Evolutionary conservation across 2,888 invertebrate species (phyloP), one percentile per base, ranked within the genome.

Genomic region (Dicyrtoma fusca): DNA sequence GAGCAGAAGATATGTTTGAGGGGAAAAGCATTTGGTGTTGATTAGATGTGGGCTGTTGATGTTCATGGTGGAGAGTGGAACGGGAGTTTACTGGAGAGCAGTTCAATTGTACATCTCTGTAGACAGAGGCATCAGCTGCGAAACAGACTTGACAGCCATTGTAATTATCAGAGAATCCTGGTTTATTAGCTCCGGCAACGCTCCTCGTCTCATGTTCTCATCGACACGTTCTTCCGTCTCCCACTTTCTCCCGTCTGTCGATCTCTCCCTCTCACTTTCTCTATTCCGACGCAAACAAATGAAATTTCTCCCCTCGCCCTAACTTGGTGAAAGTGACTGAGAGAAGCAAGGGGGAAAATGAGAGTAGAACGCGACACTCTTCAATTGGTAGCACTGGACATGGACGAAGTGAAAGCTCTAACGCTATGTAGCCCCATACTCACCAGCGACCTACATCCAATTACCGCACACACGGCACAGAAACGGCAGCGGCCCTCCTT

Each of bases 101-200:
- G 23, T 11, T 6, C 21, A 21, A 21, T 21, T 34, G 34, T 34
- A 34, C 34, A 10, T 53, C 19, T 10, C 21, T 25, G 25, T 17
- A 49, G 53, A 66, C 55, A 55, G 68, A 57, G 26, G 69, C 45
- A 57, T 69, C 69, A 69, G 69, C 69, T 69, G 69, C 11, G 47
- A 69, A 68, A n/a, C 19, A 68, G 44, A 68, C 68, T 68, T 68
- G 69, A 69, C 69, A 69, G 69, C 45, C 47, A 25, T 44, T 59
- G 69, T 69, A 69, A 69, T 69, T 69, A 69, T 57, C 45, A 59
- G 69, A 69, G 59, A 57, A 69, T 69, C 69, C 69, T 45, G 57
- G 57, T 69, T 61, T 61, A 69, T 61, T 61, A 61, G 61, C 66
- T 51, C 44, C 65, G n/a, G 53, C 53, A 55, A 64, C 71, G n/a